phyloP scores from a whole-genome alignment of 2,888 invertebrate genomes.

The Vanessa cardui region DNA sequence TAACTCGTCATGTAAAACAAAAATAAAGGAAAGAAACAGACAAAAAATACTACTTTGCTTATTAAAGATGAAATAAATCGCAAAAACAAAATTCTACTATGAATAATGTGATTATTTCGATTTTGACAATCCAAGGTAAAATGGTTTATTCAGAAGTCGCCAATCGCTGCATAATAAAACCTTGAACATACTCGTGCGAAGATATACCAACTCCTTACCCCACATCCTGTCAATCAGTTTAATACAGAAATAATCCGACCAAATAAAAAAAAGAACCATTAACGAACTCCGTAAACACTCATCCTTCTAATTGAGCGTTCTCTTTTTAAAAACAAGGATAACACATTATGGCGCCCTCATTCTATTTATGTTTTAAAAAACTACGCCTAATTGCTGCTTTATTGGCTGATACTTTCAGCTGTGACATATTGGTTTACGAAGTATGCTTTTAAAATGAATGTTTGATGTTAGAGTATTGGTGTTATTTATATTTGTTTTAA shows the following conservation, averaged over 20 bases:
- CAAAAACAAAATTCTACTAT: no score
- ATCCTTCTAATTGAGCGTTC: constrained; percentile 45
- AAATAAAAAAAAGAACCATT: constrained; percentile 37
- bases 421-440: constrained; percentile 57
- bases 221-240: constrained; percentile 19
- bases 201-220: no score
- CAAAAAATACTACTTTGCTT: no score
- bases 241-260: constrained; percentile 27
- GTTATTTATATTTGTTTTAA: constrained; percentile 28
- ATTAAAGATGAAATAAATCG: no score
- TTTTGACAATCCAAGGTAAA: no score
- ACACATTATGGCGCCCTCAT: constrained; percentile 54
- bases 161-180: no score
- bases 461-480: constrained; percentile 50
- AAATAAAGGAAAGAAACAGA: no score
- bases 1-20: no score
- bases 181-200: no score
- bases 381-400: constrained; percentile 57
- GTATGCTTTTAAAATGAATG: constrained; percentile 48
- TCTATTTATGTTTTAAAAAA: constrained; percentile 47
- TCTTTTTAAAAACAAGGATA: constrained; percentile 53
- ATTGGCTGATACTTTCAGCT: constrained; percentile 56
- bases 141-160: no score
- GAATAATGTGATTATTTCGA: no score
- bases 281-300: constrained; percentile 47